Evolutionary conservation across 2,797 vertebrate species (phyloP).

Genomic region (Erpetoichthys calabaricus): DNA sequence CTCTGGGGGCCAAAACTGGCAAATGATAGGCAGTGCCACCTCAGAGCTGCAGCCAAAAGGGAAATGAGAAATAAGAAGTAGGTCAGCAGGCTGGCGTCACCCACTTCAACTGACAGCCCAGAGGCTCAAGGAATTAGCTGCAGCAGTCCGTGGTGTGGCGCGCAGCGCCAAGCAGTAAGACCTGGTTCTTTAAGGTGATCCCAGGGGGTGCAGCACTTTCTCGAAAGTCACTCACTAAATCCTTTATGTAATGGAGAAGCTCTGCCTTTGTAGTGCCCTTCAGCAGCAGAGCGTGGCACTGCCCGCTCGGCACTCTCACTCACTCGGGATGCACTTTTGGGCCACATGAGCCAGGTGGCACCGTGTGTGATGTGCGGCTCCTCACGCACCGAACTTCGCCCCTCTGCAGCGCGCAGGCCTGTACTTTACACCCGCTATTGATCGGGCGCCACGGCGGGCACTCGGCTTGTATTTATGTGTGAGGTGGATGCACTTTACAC

Average conservation of each 20-base stretch:
- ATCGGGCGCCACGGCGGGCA: neutral
- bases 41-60: no score
- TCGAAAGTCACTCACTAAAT: neutral
- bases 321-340: no score
- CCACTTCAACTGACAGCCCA: neutral
- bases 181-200: slow-evolving; percentile 47
- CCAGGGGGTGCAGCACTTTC: neutral
- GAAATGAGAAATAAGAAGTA: neutral
- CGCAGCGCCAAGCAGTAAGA: slow-evolving; percentile 34
- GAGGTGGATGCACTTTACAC: neutral
- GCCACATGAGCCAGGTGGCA: no score
- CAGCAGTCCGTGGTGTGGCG: slow-evolving; percentile 38
- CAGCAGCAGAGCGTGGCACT: neutral
- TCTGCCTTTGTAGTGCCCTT: neutral
- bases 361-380: no score
- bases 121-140: slow-evolving; percentile 55
- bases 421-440: neutral
- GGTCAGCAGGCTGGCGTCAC: neutral
- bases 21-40: no score
- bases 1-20: no score
- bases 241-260: neutral
- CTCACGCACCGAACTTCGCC: no score
- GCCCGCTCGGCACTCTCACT: no score
- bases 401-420: no score
- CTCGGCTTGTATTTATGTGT: neutral